Percentiles rank a stretch among this genome's conserved stretches.
Evolutionary conservation across 1,140 invertebrate species (phyloP).

Genomic region (Lethocerus indicus): DNA sequence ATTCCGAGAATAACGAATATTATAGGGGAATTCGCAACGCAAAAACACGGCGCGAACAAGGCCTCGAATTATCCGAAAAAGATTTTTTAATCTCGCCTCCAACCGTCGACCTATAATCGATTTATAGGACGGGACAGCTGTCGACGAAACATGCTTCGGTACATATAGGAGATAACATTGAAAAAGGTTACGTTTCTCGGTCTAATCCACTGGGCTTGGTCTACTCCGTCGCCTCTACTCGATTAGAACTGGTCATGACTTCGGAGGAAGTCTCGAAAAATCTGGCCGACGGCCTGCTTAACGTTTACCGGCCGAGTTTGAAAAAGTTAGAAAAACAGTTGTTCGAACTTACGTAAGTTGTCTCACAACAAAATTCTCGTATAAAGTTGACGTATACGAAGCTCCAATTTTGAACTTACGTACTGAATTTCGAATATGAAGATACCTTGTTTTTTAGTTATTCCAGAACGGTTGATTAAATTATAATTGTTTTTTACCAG

Average conservation of each 20-base stretch:
- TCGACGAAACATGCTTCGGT: background rate
- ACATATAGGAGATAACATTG: background rate
- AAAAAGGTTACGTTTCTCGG: background rate
- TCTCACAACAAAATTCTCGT: too few species aligned
- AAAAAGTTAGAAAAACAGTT: constrained; percentile 12
- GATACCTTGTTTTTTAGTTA: too few species aligned
- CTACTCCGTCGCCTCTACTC: background rate
- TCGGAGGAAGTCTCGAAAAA: constrained; percentile 2
- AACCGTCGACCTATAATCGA: background rate
- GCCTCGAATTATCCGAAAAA: background rate
- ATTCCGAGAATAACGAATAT: too few species aligned
- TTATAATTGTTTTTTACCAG: too few species aligned
- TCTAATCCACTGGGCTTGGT: background rate
- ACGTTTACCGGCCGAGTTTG: constrained; percentile 12
- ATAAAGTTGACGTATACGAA: too few species aligned
- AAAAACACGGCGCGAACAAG: too few species aligned
- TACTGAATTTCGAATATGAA: too few species aligned
- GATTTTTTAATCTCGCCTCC: background rate
- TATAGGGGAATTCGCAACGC: too few species aligned
- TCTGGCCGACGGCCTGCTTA: constrained; percentile 12
- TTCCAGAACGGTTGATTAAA: too few species aligned
- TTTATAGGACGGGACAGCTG: background rate
- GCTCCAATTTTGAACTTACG: too few species aligned
- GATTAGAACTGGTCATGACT: background rate
- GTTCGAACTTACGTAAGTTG: constrained; percentile 14